phyloP scores from a whole-genome alignment of 2,113 vertebrate species.

The Notothenia rossii region DNA sequence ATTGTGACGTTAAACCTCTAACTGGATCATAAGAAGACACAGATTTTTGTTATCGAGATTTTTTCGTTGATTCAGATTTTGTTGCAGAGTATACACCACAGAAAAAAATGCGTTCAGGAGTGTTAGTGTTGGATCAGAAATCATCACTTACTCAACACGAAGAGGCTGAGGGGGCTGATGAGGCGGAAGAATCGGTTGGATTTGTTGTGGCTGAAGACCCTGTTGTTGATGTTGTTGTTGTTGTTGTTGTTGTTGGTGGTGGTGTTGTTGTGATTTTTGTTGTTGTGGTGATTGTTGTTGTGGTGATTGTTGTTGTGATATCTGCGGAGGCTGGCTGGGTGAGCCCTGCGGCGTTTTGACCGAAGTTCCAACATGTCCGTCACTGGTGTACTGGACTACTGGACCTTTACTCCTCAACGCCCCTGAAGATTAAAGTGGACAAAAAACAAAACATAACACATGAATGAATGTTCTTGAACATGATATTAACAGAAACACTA shows the following conservation, averaged over 20 bases:
- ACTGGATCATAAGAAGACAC: not conserved
- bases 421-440: constrained; percentile 75
- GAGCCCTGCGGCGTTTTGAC: constrained; percentile 48
- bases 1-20: not conserved
- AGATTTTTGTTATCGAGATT: not conserved
- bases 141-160: constrained; percentile 78
- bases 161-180: constrained; percentile 11
- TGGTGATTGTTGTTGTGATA: constrained; percentile 20
- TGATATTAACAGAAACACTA: not conserved
- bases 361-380: constrained; percentile 72
- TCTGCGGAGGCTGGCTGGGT: constrained; percentile 36
- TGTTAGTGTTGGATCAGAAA: not conserved
- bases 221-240: constrained; percentile 41
- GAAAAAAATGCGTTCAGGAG: not conserved
- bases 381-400: constrained; percentile 95
- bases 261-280: constrained; percentile 5
- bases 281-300: constrained; percentile 24
- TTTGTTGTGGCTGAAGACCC: not conserved
- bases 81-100: not conserved
- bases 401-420: constrained; percentile 94
- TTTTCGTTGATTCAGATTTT: not conserved
- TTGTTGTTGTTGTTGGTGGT: not conserved
- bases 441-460: not conserved
- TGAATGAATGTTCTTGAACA: not conserved
- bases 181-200: constrained; percentile 11